Conservation (phyloP, 2,113 vertebrate species). For the Syngnathoides biaculeatus region DNA sequence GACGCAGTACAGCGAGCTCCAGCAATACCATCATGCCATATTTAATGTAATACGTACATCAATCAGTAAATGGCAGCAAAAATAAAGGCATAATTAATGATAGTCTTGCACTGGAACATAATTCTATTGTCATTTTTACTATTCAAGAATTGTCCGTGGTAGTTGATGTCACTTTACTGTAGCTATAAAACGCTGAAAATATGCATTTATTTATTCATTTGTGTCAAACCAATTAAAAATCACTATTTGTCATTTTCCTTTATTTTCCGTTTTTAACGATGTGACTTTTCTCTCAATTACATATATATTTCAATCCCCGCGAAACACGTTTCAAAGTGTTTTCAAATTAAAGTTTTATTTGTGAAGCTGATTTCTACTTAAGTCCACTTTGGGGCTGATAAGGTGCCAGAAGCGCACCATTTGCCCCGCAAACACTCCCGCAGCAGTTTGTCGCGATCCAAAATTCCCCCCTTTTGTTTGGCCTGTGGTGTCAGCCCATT, state of each 20-base stretch:
- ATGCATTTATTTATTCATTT: too few species aligned
- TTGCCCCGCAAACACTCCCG: slow-evolving; percentile 41
- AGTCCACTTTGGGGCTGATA: background rate
- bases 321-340: background rate
- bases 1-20: background rate
- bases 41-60: background rate
- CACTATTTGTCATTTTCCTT: too few species aligned
- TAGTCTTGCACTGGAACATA: too few species aligned
- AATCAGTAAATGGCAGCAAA: background rate
- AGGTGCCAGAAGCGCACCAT: slow-evolving; percentile 41
- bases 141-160: too few species aligned
- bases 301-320: background rate
- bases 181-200: too few species aligned
- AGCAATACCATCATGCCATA: background rate
- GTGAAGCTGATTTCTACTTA: slow-evolving; percentile 34
- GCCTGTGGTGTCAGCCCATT: slow-evolving; percentile 52
- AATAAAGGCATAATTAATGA: background rate
- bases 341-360: slow-evolving; percentile 21
- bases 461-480: slow-evolving; percentile 61
- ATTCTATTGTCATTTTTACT: too few species aligned
- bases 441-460: slow-evolving; percentile 42
- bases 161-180: too few species aligned
- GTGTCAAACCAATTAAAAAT: too few species aligned
- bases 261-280: too few species aligned
- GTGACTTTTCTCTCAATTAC: too few species aligned